phyloP scores from a whole-genome alignment of 2,113 vertebrate species.

The Balaeniceps rex region DNA sequence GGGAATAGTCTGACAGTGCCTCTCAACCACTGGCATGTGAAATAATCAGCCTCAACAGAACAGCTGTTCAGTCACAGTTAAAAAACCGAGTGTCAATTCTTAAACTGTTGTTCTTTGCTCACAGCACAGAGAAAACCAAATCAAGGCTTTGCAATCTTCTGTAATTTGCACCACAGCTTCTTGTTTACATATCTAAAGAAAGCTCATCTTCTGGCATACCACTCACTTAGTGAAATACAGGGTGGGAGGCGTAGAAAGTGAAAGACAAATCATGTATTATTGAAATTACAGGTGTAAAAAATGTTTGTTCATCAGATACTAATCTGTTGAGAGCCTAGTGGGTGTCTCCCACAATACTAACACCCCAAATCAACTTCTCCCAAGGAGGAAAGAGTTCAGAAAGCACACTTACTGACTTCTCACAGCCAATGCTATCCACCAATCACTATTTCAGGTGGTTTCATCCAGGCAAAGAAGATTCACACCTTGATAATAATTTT shows the following conservation, averaged over 20 bases:
- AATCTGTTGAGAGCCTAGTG: neutral
- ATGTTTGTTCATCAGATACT: conserved; percentile 47
- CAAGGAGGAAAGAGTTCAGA: neutral
- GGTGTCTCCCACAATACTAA: conserved; percentile 6
- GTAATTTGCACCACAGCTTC: neutral
- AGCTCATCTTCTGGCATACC: neutral
- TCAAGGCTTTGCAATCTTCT: neutral
- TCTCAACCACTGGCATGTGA: neutral
- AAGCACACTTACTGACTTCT: neutral
- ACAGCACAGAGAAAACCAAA: neutral
- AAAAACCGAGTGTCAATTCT: neutral
- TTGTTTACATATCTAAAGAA: conserved; percentile 17
- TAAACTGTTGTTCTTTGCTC: neutral
- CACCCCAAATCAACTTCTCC: neutral
- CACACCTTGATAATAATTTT: neutral
- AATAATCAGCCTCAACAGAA: neutral
- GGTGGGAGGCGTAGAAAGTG: neutral
- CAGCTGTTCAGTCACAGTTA: neutral
- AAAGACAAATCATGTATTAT: neutral
- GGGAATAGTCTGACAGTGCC: neutral
- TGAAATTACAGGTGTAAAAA: conserved; percentile 27
- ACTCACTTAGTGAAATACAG: neutral
- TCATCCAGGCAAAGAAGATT: conserved; percentile 17
- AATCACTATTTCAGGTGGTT: neutral
- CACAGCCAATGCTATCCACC: neutral